Evolutionary conservation across 92 coral and sea anemone species (phyloP).

Genomic region (Anthopleura xanthogrammica): DNA sequence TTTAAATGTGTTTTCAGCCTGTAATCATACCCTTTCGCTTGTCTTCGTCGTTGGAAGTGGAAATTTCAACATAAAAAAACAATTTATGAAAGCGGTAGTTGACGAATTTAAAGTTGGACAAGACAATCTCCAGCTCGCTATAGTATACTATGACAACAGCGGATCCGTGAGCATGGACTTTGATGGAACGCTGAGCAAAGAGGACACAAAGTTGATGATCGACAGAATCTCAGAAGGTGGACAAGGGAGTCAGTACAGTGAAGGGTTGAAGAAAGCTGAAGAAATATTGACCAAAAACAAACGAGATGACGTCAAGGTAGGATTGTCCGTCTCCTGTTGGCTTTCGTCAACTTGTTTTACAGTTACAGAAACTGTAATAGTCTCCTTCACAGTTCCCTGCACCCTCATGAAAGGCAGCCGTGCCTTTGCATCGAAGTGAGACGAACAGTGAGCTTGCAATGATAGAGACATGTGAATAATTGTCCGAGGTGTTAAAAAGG

Average conservation of each 20-base stretch:
- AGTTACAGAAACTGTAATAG: no score
- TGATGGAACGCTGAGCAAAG: not conserved
- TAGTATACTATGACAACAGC: conserved; percentile 38
- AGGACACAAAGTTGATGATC: conserved; percentile 2
- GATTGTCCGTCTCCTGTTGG: no score
- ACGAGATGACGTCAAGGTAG: conserved; percentile 42
- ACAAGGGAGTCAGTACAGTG: conserved; percentile 28
- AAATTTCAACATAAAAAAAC: conserved; percentile 43
- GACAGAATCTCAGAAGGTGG: conserved; percentile 12
- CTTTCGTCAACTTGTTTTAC: no score
- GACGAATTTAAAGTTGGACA: conserved; percentile 59
- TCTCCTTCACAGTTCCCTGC: no score
- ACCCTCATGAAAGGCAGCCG: no score
- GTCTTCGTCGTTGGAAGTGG: conserved; percentile 65
- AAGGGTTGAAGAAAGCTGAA: conserved; percentile 22
- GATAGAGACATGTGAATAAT: no score
- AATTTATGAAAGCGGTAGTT: conserved; percentile 55
- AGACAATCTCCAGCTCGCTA: conserved; percentile 56
- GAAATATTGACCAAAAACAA: conserved; percentile 18
- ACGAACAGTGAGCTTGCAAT: no score
- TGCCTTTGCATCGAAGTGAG: no score
- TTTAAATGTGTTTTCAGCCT: conserved; percentile 30
- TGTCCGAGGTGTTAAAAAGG: no score
- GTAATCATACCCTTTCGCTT: conserved; percentile 52
- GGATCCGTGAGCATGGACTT: conserved; percentile 29